These are phyloP conservation scores for Hippasteria phrygiana DNA, from an alignment of 53 echinoderm and acorn worm species.

Conservation along the genomic window DNA sequence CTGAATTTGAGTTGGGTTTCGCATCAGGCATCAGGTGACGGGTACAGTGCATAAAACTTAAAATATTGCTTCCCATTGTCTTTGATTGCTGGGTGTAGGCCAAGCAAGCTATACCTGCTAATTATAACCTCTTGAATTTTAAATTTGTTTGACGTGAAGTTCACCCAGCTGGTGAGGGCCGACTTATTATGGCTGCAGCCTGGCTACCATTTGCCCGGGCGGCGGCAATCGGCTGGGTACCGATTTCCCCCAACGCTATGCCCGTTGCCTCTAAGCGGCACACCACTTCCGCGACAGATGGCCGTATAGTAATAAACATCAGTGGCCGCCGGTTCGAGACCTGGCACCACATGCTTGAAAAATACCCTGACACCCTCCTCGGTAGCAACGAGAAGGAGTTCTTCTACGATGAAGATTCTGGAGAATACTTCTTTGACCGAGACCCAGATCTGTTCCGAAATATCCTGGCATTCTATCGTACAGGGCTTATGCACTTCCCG, in stretches of 20 bases:
- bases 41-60: slow-evolving; percentile 12
- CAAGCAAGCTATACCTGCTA: too few species aligned
- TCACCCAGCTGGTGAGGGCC: slow-evolving; percentile 30
- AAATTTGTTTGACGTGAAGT: slow-evolving; percentile 45
- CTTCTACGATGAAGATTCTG: slow-evolving; percentile 93
- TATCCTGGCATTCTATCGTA: slow-evolving; percentile 96
- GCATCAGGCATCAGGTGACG: too few species aligned
- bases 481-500: slow-evolving; percentile 97
- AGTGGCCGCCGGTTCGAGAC: slow-evolving; percentile 96
- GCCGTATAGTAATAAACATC: slow-evolving; percentile 87
- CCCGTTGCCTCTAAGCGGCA: slow-evolving; percentile 81
- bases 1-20: slow-evolving; percentile 45
- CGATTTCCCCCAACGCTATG: slow-evolving; percentile 93
- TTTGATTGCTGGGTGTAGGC: slow-evolving; percentile 30
- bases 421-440: slow-evolving; percentile 96
- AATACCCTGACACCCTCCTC: slow-evolving; percentile 95
- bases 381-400: slow-evolving; percentile 98
- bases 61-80: background rate
- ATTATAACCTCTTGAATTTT: slow-evolving; percentile 37
- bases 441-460: slow-evolving; percentile 97
- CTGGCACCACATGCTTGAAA: slow-evolving; percentile 97
- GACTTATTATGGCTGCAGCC: slow-evolving; percentile 85
- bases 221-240: slow-evolving; percentile 98
- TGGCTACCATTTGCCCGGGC: slow-evolving; percentile 99
- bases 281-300: slow-evolving; percentile 46